Percentiles rank a stretch among this genome's conserved stretches.
phyloP scores from a whole-genome alignment of 2,797 vertebrate species.

The Myotis planiceps region DNA sequence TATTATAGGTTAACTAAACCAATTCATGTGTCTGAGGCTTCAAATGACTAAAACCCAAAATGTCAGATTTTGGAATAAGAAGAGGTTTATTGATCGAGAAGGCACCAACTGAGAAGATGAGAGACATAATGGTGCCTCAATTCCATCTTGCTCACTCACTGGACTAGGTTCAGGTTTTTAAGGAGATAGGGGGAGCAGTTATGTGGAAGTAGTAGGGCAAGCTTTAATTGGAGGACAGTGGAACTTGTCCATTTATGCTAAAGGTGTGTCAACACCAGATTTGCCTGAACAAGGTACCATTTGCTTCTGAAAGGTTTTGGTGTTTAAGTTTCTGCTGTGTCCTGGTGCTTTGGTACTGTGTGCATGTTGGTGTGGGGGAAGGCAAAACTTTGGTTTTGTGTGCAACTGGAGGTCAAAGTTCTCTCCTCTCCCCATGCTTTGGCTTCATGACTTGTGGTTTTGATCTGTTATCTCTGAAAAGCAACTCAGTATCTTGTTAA shows the following conservation, averaged over 20 bases:
- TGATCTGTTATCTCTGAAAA: neutral
- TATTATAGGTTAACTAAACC: neutral
- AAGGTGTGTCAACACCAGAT: neutral
- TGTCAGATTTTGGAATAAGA: neutral
- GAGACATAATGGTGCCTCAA: neutral
- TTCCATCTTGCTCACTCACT: neutral
- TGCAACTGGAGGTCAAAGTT: neutral
- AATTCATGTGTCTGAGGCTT: neutral
- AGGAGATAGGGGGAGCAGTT: neutral
- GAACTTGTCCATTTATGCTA: neutral
- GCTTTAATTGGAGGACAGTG: neutral
- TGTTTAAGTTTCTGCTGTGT: neutral
- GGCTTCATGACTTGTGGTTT: neutral
- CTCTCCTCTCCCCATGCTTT: neutral
- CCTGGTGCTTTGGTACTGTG: neutral
- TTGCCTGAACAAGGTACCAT: neutral
- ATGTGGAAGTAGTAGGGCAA: neutral
- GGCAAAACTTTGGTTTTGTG: neutral
- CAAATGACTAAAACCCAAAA: neutral
- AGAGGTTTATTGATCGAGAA: neutral
- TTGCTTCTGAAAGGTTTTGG: neutral
- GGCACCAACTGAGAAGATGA: neutral
- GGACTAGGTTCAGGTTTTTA: neutral
- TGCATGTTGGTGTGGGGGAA: neutral
- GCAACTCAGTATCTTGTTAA: neutral